phyloP scores from a whole-genome alignment of 2,797 vertebrate species.

The Todus mexicanus region DNA sequence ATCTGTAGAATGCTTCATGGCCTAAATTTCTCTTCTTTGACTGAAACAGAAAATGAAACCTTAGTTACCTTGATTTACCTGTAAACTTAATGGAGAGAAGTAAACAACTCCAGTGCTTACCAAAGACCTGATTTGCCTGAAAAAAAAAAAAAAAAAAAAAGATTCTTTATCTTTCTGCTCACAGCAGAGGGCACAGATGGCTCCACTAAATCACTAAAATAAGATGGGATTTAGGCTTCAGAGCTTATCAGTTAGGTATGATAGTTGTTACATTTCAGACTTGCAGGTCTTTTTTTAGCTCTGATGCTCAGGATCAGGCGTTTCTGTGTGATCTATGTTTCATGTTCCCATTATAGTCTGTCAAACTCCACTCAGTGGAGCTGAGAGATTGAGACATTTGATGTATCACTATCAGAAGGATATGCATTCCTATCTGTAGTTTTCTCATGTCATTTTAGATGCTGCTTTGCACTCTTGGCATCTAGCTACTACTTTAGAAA shows the following conservation, averaged over 20 bases:
- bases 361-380: neutral
- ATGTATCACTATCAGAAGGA: neutral
- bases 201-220: neutral
- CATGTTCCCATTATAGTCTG: neutral
- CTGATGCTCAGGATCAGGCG: neutral
- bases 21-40: neutral
- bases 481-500: neutral
- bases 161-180: neutral
- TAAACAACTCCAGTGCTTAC: neutral
- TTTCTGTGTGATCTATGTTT: neutral
- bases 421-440: neutral
- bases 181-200: neutral
- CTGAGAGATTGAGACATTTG: neutral
- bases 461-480: neutral
- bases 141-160: neutral
- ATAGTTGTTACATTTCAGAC: neutral
- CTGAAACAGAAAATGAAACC: neutral
- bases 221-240: neutral
- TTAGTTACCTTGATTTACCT: neutral
- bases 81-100: neutral
- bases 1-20: neutral
- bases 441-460: neutral
- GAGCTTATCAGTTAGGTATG: neutral
- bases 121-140: neutral
- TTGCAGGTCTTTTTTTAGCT: neutral